These are phyloP conservation scores for Plutella xylostella DNA, from an alignment of 2,888 invertebrate genomes.

Conservation along the genomic window DNA sequence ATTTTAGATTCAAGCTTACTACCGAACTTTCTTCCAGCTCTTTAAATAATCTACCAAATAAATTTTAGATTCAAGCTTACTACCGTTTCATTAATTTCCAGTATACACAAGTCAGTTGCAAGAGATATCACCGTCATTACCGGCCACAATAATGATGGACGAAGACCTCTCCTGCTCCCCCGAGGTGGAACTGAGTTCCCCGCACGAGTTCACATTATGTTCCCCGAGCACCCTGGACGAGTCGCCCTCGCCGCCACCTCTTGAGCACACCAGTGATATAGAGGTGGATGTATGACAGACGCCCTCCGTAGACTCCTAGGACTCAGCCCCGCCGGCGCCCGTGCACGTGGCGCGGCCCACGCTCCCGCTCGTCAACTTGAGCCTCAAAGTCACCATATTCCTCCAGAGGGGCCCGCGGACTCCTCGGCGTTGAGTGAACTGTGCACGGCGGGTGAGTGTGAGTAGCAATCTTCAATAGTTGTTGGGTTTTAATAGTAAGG, in stretches of 20 bases:
- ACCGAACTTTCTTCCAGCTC: no score
- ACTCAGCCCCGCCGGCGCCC: no score
- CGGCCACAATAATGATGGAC: constrained; percentile 67
- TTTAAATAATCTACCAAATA: no score
- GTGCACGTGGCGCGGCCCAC: no score
- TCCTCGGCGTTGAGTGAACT: no score
- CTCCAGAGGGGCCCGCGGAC: no score
- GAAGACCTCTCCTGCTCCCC: constrained; percentile 45
- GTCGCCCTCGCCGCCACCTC: constrained; percentile 35
- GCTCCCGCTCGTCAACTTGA: not conserved
- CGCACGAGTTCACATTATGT: constrained; percentile 39
- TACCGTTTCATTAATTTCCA: constrained; percentile 24
- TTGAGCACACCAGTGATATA: constrained; percentile 47
- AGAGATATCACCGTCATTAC: constrained; percentile 57
- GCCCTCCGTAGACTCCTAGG: constrained; percentile 40
- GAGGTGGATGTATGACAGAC: constrained; percentile 62
- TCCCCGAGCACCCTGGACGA: constrained; percentile 29
- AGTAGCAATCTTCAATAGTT: no score
- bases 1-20: no score
- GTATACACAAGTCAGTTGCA: constrained; percentile 58
- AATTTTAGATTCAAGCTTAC: no score
- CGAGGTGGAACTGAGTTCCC: constrained; percentile 49
- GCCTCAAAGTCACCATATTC: no score
- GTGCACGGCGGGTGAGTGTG: no score
- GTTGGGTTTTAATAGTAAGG: no score